Evolutionary conservation across 2,888 invertebrate species (phyloP).

Genomic region (Drosophila atroscutellata): DNA sequence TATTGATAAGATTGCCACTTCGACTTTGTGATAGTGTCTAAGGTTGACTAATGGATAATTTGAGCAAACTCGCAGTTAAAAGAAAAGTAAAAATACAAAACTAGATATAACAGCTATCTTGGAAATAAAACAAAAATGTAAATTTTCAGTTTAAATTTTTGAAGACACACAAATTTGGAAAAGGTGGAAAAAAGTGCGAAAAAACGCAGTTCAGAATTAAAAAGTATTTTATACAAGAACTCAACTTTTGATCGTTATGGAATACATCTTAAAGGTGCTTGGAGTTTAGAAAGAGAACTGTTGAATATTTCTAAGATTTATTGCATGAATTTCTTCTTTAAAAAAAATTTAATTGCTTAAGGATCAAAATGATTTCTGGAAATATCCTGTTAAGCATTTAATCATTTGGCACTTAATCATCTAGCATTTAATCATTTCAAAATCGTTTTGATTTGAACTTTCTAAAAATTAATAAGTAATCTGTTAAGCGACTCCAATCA

Average conservation of each 20-base stretch:
- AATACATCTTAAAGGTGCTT: not conserved
- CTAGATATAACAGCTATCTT: not conserved
- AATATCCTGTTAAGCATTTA: no score
- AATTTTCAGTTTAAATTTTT: not conserved
- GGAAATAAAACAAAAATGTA: not conserved
- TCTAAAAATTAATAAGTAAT: not conserved
- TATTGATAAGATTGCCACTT: constrained; percentile 44
- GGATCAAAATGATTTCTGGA: not conserved
- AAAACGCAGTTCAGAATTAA: rapidly evolving
- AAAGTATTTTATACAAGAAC: not conserved
- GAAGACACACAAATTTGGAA: not conserved
- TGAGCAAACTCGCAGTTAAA: constrained; percentile 9
- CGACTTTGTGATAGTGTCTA: constrained; percentile 2
- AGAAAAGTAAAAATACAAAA: not conserved
- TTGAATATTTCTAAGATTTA: no score
- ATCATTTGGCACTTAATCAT: not conserved
- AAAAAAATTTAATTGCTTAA: no score
- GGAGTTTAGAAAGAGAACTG: not conserved
- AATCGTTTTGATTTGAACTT: not conserved
- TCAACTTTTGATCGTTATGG: not conserved
- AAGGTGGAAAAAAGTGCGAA: rapidly evolving
- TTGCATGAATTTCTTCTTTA: not conserved
- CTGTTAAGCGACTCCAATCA: not conserved
- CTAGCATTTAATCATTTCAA: not conserved
- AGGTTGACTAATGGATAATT: constrained; percentile 32